Base-by-base conservation (phyloP, 2,113 vertebrate genomes). In the Nothobranchius furzeri region DNA sequence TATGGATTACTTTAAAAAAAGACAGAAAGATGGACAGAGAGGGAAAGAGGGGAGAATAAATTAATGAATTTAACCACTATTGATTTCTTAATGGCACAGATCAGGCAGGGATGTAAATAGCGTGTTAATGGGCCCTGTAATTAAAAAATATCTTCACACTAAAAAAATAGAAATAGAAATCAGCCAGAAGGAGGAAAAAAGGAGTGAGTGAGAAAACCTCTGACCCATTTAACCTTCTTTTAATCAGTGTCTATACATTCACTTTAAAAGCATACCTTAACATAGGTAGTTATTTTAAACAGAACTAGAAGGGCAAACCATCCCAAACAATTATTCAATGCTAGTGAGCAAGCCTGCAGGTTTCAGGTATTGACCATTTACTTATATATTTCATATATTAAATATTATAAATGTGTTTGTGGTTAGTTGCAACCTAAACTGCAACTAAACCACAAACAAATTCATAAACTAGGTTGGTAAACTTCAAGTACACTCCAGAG, bases 21-120 rank as follows among this genome's bases (percentile, higher is more conserved):
- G 66, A 72, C 67, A 50, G 7, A 77, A 4, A 47, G 7, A 59
- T 24, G 20, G 7, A 42, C 1, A 36, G 9, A n/a, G 11, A 75
- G 14, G 40, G 17, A 62, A 35, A 66, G 2, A 46, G 10, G 58
- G 55, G 75, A 68, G 60, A 81, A 85, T 64, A 81, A 81, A 88
- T 82, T 35, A 81, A 81, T 78, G 73, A 85, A 85, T 88, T 79
- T 80, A 83, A 76, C 59, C 0, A 45, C 35, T 68, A 89, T 90
- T 62, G 81, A 90, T 80, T 55, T 35, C 59, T 78, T 87, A 87
- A 89, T 89, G 83, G 83, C 70, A 82, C 57, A 61, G 84, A 79
- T 85, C 75, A 82, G 74, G 17, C 75, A 64, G 48, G 65, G 75
- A 89, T 87, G 82, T 85, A 82, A 89, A 88, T 75, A 64, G 73